phyloP scores from a whole-genome alignment of 2,113 vertebrate species.

The Spea multiplicata region DNA sequence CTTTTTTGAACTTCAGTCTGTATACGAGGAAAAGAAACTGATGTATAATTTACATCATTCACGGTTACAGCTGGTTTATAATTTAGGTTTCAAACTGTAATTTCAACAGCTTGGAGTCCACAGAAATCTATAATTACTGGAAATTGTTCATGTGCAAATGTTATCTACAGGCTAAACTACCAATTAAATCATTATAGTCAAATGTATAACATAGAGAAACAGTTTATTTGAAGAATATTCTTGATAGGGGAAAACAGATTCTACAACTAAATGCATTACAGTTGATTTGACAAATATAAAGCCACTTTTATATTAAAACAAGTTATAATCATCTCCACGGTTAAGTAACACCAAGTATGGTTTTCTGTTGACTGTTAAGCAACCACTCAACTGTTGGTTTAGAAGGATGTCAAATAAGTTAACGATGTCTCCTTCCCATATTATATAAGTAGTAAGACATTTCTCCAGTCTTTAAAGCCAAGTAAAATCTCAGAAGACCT shows the following conservation, averaged over 20 bases:
- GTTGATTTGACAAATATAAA: neutral
- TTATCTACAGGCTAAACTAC: slow-evolving; percentile 60
- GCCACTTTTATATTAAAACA: neutral
- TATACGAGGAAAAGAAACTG: slow-evolving; percentile 7
- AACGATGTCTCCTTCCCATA: no score
- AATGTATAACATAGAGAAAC: slow-evolving; percentile 13
- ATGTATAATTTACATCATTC: slow-evolving; percentile 18
- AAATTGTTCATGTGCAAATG: slow-evolving; percentile 58
- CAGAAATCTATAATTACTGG: slow-evolving; percentile 64
- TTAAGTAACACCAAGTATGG: neutral
- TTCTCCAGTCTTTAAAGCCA: no score
- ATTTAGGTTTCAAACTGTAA: slow-evolving; percentile 64
- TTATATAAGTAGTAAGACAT: no score
- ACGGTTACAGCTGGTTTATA: slow-evolving; percentile 62
- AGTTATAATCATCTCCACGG: neutral
- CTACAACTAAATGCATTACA: neutral
- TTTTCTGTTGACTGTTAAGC: neutral
- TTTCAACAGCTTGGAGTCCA: slow-evolving; percentile 59
- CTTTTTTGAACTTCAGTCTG: no score
- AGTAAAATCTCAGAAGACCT: no score
- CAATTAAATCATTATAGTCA: slow-evolving; percentile 70
- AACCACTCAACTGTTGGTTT: no score
- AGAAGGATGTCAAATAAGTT: no score
- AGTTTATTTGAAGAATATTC: neutral
- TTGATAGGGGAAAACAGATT: neutral